phyloP scores from a whole-genome alignment of 2,888 invertebrate species.

The Drosophila testacea region DNA sequence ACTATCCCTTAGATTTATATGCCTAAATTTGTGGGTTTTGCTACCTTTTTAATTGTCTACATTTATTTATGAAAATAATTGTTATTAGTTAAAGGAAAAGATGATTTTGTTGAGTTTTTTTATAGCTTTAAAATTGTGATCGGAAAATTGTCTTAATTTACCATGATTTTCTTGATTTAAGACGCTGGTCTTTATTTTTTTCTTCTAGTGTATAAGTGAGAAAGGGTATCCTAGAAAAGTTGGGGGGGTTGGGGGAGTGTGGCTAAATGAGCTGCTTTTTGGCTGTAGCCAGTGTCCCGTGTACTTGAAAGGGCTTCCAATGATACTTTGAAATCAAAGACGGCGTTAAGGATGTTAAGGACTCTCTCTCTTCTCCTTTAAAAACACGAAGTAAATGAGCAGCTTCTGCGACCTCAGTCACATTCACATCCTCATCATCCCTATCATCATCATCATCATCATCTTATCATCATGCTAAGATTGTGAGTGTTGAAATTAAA shows the following conservation, averaged over 20 bases:
- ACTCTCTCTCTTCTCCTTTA: conserved; percentile 7
- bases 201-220: neutral
- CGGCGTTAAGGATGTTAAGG: conserved; percentile 53
- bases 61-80: no score
- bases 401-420: conserved; percentile 63
- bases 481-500: conserved; percentile 57
- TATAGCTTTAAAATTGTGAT: no score
- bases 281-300: conserved; percentile 36
- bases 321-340: conserved; percentile 82
- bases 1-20: no score
- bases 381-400: conserved; percentile 46
- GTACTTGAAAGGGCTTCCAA: conserved; percentile 70
- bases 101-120: no score
- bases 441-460: conserved; percentile 16
- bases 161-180: no score
- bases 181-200: no score
- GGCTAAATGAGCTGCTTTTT: conserved; percentile 15
- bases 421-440: conserved; percentile 28
- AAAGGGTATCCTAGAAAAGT: neutral
- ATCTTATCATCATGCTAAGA: conserved; percentile 25
- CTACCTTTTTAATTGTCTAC: no score
- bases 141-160: no score
- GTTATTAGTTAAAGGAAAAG: no score
- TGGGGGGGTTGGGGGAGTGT: neutral
- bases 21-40: no score